Evolutionary conservation across 2,113 vertebrate species (phyloP), one percentile per base, ranked within the genome.

Genomic region (Condylura cristata): DNA sequence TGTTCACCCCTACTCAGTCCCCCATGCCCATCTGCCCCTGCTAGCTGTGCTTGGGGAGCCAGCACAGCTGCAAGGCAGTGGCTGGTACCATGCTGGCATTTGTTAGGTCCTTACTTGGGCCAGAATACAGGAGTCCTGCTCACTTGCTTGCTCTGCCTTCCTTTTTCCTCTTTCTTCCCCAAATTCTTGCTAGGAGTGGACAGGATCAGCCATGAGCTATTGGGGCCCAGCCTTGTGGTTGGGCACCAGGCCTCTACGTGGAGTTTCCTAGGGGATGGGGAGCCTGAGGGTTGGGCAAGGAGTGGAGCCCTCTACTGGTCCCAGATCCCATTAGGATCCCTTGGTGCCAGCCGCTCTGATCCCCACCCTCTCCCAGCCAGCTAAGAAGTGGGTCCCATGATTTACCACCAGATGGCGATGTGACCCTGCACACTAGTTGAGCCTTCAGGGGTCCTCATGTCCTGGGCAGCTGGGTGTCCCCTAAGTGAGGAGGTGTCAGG

Each of bases 401-500:
- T 1, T 1, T 0, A 44, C 75, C 97, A 95, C 87, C 71, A 97
- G 96, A 88, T 96, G 76, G 93, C 5, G 13, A 30, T 56, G 39
- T 2, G 34, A 65, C 14, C 18, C 58, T 22, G 7, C 48, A 80
- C 16, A 92, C n/a, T 0, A 26, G 48, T 39, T 10, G 2, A 44
- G 18, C 44, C 56, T 39, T 34, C 17, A 17, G 44, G n/a, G 46
- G 60, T 0, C 24, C 22, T 34, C 41, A 12, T 0, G 22, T 24
- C 24, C 32, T 24, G 18, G 13, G 28, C 63, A 14, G 74, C 26
- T 14, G 9, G 32, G 53, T 7, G 0, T 10, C 8, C 34, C 20
- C 9, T 3, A 32, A 53, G 24, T 3, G 20, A 16, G 1, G 16
- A 51, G 22, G 12, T 37, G 1, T 1, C 13, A 0, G 8, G 2